Conservation (phyloP, 92 coral and sea anemone species). For the Muricea muricata region DNA sequence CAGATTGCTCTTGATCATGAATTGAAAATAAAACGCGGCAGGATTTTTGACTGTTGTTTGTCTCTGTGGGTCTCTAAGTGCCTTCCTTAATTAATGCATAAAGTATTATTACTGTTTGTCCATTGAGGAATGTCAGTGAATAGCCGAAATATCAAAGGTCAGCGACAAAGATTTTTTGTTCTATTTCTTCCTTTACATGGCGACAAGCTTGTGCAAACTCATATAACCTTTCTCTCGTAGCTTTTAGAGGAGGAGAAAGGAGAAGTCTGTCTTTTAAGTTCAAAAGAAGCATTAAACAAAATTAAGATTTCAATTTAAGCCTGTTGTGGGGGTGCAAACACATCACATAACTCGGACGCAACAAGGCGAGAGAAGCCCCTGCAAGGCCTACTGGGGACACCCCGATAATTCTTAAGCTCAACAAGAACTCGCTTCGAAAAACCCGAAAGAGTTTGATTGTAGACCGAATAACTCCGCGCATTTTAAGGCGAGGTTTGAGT, state of each 20-base stretch:
- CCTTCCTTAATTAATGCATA: constrained; percentile 9
- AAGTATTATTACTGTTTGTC: neutral
- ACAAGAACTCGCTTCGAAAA: neutral
- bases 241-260: too few relatives aligned
- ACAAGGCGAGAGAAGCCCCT: neutral
- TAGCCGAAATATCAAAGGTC: neutral
- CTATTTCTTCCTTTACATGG: too few relatives aligned
- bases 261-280: neutral
- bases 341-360: neutral
- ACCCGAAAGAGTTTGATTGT: neutral
- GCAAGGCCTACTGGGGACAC: neutral
- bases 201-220: too few relatives aligned
- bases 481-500: neutral
- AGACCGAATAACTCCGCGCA: neutral
- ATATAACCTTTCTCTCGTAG: too few relatives aligned
- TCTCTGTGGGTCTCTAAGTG: constrained; percentile 5
- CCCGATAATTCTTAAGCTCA: neutral
- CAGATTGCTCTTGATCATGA: constrained; percentile 1
- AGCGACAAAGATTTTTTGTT: neutral
- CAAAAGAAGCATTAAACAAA: neutral
- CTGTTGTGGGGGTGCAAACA: neutral
- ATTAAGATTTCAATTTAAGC: neutral
- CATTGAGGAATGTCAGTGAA: neutral
- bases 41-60: too few relatives aligned
- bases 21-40: neutral